These are phyloP conservation scores for Cyprinodon variegatus DNA, from an alignment of 2,113 vertebrate genomes.

Conservation along the genomic window DNA sequence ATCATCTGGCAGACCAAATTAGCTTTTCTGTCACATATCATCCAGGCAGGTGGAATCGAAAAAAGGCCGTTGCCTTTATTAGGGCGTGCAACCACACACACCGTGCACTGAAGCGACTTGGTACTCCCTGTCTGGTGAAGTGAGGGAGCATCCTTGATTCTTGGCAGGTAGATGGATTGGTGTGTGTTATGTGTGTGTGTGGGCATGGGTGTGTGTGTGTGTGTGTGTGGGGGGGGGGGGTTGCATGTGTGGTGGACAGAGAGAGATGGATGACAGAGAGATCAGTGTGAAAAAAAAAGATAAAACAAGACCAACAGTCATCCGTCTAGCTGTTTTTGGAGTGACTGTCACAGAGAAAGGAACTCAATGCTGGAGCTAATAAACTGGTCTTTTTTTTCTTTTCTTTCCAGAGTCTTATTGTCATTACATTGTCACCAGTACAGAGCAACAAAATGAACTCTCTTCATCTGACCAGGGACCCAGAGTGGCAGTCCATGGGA, in stretches of 20 bases:
- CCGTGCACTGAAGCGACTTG: neutral
- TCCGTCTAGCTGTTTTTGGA: neutral
- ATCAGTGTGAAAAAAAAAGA: neutral
- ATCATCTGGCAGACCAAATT: constrained; percentile 37
- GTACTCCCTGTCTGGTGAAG: neutral
- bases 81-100: neutral
- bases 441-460: too few relatives aligned
- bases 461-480: too few relatives aligned
- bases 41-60: constrained; percentile 27
- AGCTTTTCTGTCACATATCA: constrained; percentile 41
- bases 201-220: neutral
- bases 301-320: constrained; percentile 1
- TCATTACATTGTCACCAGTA: too few relatives aligned
- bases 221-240: neutral
- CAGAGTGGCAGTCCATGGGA: too few relatives aligned
- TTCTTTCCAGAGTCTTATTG: neutral
- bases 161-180: constrained; percentile 17
- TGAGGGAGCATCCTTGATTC: constrained; percentile 7
- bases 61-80: constrained; percentile 6
- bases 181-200: neutral
- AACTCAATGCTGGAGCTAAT: neutral
- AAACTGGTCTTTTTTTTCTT: constrained; percentile 13
- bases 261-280: constrained; percentile 18
- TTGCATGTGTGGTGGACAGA: constrained; percentile 8
- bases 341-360: constrained; percentile 36